Evolutionary conservation across 2,797 vertebrate genomes (phyloP).

Genomic region (Eidolon dupreanum): DNA sequence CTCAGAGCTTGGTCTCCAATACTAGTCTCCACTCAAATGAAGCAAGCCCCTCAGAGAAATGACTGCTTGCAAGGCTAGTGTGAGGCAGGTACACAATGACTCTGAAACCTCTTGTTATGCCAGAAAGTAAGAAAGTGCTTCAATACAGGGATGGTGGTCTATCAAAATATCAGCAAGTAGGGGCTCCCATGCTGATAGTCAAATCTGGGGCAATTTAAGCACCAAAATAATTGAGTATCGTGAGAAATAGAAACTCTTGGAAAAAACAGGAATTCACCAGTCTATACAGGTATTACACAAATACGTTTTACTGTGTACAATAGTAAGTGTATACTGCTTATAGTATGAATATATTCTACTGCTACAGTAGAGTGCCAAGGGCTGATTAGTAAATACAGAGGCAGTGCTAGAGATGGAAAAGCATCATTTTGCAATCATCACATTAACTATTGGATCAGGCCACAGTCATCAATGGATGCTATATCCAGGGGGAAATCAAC

Average conservation of each 20-base stretch:
- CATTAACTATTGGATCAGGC: neutral
- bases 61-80: neutral
- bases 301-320: neutral
- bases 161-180: neutral
- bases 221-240: neutral
- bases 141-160: neutral
- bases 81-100: neutral
- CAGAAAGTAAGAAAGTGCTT: neutral
- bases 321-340: neutral
- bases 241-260: neutral
- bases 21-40: neutral
- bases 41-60: neutral
- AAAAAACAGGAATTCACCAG: neutral
- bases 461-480: neutral
- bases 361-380: neutral
- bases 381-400: neutral
- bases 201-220: neutral
- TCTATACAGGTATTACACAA: neutral
- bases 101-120: neutral
- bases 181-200: neutral
- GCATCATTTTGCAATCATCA: neutral
- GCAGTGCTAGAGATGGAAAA: neutral
- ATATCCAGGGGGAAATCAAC: fast-evolving
- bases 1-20: neutral
- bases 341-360: neutral